phyloP scores from a whole-genome alignment of 2,888 invertebrate genomes.

The Scelioninae gen. 2 region DNA sequence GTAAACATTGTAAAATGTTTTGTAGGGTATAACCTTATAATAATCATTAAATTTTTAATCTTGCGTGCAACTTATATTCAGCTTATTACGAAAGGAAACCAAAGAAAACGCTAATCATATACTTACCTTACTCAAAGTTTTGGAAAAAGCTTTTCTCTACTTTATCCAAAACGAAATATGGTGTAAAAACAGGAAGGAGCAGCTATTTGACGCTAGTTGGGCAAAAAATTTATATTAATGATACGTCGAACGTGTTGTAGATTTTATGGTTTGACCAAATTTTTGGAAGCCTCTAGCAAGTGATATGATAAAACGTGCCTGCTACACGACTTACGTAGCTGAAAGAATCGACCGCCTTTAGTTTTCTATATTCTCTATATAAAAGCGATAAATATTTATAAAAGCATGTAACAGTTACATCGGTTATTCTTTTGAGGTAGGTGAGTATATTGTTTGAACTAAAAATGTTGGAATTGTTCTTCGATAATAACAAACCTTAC shows the following conservation, averaged over 20 bases:
- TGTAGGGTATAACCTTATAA: conserved; percentile 21
- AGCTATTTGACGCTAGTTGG: conserved; percentile 59
- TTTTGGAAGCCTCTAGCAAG: conserved; percentile 71
- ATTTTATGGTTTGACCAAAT: conserved; percentile 68
- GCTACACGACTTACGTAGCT: conserved; percentile 72
- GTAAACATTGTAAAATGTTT: neutral
- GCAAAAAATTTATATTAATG: conserved; percentile 59
- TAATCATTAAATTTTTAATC: conserved; percentile 8
- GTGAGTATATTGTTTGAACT: conserved; percentile 49
- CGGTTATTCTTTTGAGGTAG: conserved; percentile 45
- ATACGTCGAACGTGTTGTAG: conserved; percentile 52
- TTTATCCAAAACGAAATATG: conserved; percentile 33
- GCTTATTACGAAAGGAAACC: conserved; percentile 37
- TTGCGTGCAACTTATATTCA: conserved; percentile 26
- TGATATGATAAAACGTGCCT: conserved; percentile 75
- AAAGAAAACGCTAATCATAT: conserved; percentile 49
- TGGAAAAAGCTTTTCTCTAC: conserved; percentile 42
- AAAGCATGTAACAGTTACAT: conserved; percentile 54
- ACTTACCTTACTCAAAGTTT: conserved; percentile 33
- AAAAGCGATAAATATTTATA: conserved; percentile 58
- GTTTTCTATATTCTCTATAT: conserved; percentile 69
- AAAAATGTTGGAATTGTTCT: conserved; percentile 8
- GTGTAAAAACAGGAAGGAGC: conserved; percentile 42
- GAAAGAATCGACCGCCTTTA: conserved; percentile 69
- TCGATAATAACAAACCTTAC: neutral